Conservation (phyloP, 2,888 invertebrate genomes). For the Agrochola circellaris region DNA sequence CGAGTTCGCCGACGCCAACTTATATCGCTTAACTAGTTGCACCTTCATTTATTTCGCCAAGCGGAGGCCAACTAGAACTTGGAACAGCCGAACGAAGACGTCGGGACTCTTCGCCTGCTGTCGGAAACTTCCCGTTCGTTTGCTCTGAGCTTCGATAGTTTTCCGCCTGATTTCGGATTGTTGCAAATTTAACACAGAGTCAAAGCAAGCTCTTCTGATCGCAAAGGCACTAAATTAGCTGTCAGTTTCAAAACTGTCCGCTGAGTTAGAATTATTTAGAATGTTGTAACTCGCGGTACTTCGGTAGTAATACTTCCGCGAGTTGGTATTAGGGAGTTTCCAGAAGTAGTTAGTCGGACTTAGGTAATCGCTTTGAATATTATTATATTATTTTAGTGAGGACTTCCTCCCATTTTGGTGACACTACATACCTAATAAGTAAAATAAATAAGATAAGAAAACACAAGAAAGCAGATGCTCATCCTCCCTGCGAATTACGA, state of each 20-base stretch:
- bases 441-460: background rate
- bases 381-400: constrained; percentile 1
- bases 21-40: constrained; percentile 53
- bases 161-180: constrained; percentile 86
- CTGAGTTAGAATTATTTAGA: constrained; percentile 65
- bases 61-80: constrained; percentile 68
- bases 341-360: constrained; percentile 24
- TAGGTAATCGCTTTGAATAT: constrained; percentile 27
- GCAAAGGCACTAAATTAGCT: constrained; percentile 82
- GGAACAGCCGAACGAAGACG: constrained; percentile 70
- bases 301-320: constrained; percentile 43
- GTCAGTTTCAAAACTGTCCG: constrained; percentile 72
- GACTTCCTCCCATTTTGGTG: background rate
- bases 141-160: constrained; percentile 80
- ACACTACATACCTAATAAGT: background rate
- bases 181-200: constrained; percentile 83
- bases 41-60: constrained; percentile 61
- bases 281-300: constrained; percentile 53
- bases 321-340: constrained; percentile 42
- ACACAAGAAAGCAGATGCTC: background rate
- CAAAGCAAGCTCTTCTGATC: constrained; percentile 81
- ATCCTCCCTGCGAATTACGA: constrained; percentile 18
- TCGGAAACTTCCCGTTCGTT: constrained; percentile 82
- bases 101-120: constrained; percentile 73
- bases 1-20: constrained; percentile 29